phyloP scores from a whole-genome alignment of 2,797 vertebrate genomes.

The Sebastes variabilis region DNA sequence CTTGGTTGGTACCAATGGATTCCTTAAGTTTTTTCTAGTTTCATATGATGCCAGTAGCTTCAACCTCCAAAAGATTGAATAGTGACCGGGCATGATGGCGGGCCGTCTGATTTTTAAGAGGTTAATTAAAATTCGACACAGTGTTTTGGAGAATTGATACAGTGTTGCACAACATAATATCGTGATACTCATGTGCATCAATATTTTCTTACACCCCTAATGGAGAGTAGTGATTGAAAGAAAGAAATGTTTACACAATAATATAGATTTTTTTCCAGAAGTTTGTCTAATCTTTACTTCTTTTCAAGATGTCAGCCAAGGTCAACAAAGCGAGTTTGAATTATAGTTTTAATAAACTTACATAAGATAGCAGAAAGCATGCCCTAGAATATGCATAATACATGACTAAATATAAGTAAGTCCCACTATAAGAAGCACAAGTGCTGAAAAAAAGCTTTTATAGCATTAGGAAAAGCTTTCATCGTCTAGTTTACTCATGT shows the following conservation, averaged over 20 bases:
- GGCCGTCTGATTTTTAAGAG: too few relatives aligned
- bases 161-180: too few relatives aligned
- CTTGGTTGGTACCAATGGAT: too few relatives aligned
- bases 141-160: too few relatives aligned
- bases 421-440: background rate
- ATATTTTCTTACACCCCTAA: background rate
- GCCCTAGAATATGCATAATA: background rate
- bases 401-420: background rate
- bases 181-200: too few relatives aligned
- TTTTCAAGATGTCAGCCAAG: background rate
- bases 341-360: background rate
- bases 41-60: too few relatives aligned
- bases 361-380: background rate
- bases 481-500: background rate
- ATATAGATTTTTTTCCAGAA: background rate
- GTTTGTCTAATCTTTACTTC: background rate
- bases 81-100: rapidly evolving
- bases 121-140: too few relatives aligned
- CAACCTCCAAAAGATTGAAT: too few relatives aligned
- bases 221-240: background rate
- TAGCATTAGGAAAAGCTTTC: background rate
- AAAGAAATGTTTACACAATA: background rate
- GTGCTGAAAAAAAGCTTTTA: background rate
- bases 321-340: background rate
- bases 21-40: too few relatives aligned